Evolutionary conservation across 1,140 invertebrate species (phyloP).

Genomic region (Drosophila murphyi): DNA sequence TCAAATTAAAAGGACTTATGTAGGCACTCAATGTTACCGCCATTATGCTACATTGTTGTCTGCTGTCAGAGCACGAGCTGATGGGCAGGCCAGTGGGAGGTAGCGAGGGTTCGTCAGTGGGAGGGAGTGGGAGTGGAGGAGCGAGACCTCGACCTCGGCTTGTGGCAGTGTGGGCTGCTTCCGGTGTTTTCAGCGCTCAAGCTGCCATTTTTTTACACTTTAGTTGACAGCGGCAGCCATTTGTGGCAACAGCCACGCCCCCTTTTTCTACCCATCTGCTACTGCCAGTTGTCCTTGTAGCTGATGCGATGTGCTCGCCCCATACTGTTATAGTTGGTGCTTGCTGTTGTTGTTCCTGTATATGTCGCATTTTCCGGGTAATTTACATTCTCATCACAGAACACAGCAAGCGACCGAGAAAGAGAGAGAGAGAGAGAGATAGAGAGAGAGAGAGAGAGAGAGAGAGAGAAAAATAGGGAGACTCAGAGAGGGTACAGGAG

Average conservation of each 20-base stretch:
- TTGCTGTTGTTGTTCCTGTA: conserved; percentile 53
- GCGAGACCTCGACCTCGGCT: conserved; percentile 61
- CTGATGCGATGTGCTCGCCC: conserved; percentile 19
- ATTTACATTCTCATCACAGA: conserved; percentile 79
- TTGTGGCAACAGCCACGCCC: conserved; percentile 55
- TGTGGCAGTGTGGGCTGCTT: conserved; percentile 55
- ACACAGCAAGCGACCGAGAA: conserved; percentile 10
- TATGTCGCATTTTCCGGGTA: conserved; percentile 79
- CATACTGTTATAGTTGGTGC: conserved; percentile 19
- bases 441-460: neutral
- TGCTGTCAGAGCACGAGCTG: conserved; percentile 31
- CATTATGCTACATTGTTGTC: conserved; percentile 81
- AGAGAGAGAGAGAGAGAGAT: neutral
- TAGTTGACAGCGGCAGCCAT: conserved; percentile 77
- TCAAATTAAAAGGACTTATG: conserved; percentile 83
- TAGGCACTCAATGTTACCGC: conserved; percentile 83
- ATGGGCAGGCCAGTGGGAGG: neutral
- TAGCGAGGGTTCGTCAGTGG: no score
- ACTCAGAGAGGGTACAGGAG: conserved; percentile 8
- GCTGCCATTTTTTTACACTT: conserved; percentile 80
- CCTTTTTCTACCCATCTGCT: conserved; percentile 8
- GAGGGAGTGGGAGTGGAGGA: conserved; percentile 27
- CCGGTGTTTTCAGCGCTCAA: conserved; percentile 74
- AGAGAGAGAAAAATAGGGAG: neutral
- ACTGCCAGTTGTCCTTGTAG: conserved; percentile 58